Base-by-base conservation (phyloP, 2,797 vertebrate species). In the Florisuga fusca region DNA sequence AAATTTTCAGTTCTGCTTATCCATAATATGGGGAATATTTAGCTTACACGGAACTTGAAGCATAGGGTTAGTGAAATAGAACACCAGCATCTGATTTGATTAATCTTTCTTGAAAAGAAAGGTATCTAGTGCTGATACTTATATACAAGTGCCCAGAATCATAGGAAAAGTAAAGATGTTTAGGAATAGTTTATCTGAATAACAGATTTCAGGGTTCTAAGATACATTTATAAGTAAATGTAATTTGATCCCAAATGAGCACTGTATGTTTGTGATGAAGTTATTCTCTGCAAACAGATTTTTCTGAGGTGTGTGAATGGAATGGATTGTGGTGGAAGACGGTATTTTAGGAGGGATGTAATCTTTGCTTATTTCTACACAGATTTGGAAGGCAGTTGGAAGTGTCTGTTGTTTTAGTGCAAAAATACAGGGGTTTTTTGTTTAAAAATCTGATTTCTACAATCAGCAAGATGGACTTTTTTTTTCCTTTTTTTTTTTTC, bases 361-460 rank as follows among this genome's bases (percentile, higher is more conserved):
- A 29, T 27, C 31, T 90, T 77, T 46, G 4, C 59, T 17, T 71
- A 6, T 12, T 55, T 72, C 59, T 12, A 38, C n/a, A 21, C 3
- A 48, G 29, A 4, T 38, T 69, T 54, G 55, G 34, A 87, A 79
- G 27, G 6, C 13, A 78, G 12, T 10, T 38, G 34, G 17, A 87
- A 6, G 2, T 57, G 2, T 63, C 5, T 50, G 15, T 34, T 78
- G 27, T 29, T 27, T 48, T 48, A 33, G 27, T 45, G 48, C 87
- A 77, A 57, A 41, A 57, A n/a, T 3, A 33, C 19, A 10, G 45
- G 45, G 45, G 45, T 22, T 43, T 54, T 48, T 41, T 8, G 51
- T n/a, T 26, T 13, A 12, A 38, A 19, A 38, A 19, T 29, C 1
- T 1, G 1, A 1, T 6, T 11, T 73, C 81, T 59, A 20, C 3